Percentiles rank a stretch among this genome's conserved stretches.
Evolutionary conservation across 2,797 vertebrate species (phyloP).

Genomic region (Parauchenoglanis punctatus): DNA sequence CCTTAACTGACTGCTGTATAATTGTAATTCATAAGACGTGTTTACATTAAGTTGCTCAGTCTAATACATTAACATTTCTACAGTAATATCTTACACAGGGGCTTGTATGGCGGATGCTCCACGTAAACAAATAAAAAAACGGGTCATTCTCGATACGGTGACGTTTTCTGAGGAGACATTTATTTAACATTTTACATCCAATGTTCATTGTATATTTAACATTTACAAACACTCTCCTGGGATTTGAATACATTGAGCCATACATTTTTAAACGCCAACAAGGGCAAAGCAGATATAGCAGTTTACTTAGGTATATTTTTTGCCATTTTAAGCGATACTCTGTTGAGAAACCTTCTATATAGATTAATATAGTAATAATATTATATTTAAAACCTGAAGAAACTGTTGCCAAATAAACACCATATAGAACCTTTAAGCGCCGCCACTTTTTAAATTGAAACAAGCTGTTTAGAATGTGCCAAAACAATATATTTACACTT

Average conservation of each 20-base stretch:
- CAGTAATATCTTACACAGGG: background rate
- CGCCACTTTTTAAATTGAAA: background rate
- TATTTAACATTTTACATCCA: background rate
- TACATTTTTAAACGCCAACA: background rate
- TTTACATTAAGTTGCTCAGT: background rate
- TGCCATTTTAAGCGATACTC: background rate
- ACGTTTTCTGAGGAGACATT: background rate
- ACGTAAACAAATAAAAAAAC: background rate
- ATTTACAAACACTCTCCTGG: background rate
- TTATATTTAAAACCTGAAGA: background rate
- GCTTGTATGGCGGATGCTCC: background rate
- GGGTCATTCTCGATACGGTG: background rate
- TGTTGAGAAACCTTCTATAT: background rate
- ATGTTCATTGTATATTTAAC: background rate
- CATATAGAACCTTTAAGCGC: background rate
- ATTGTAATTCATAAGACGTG: background rate
- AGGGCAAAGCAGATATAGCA: background rate
- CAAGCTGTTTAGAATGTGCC: background rate
- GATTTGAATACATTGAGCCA: background rate
- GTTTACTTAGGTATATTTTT: background rate
- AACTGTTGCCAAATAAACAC: background rate
- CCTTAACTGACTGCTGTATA: background rate
- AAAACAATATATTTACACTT: background rate
- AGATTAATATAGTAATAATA: background rate
- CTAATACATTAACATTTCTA: background rate